These are phyloP conservation scores for Astreopora myriophthalma DNA, from an alignment of 64 coral and sea anemone genomes.

Conservation along the genomic window DNA sequence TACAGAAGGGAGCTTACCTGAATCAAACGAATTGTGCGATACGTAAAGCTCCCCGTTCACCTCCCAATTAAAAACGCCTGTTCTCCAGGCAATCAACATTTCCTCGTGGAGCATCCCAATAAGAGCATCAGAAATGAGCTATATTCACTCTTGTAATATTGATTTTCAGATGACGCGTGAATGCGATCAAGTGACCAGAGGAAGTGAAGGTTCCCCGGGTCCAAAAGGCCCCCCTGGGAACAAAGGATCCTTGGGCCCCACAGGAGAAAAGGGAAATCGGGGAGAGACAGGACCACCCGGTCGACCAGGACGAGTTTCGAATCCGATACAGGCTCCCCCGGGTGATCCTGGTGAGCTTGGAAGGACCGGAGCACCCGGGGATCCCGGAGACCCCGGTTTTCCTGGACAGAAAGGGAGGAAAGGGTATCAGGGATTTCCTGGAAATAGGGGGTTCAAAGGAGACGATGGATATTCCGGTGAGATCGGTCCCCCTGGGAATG, in stretches of 20 bases:
- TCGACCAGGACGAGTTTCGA: neutral
- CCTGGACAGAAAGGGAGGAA: neutral
- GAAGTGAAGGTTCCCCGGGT: slow-evolving; percentile 57
- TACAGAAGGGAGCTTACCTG: too few species aligned
- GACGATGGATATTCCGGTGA: slow-evolving; percentile 20
- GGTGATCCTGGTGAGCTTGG: slow-evolving; percentile 38
- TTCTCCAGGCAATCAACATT: too few species aligned
- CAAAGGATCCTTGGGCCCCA: slow-evolving; percentile 29
- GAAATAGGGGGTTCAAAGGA: slow-evolving; percentile 55
- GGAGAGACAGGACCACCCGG: slow-evolving; percentile 73
- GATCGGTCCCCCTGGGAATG: slow-evolving; percentile 25
- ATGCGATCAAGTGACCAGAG: slow-evolving; percentile 50
- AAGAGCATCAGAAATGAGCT: too few species aligned
- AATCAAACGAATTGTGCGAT: too few species aligned
- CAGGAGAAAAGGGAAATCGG: slow-evolving; percentile 37
- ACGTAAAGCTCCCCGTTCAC: too few species aligned
- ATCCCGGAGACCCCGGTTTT: slow-evolving; percentile 49
- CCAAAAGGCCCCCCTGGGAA: slow-evolving; percentile 29
- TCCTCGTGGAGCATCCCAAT: too few species aligned
- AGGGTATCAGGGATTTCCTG: slow-evolving; percentile 37
- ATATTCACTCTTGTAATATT: too few species aligned
- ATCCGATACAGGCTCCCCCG: neutral
- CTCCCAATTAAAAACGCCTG: too few species aligned
- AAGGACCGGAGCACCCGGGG: slow-evolving; percentile 39
- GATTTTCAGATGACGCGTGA: slow-evolving; percentile 36